A percentile compares a stretch with the other conserved stretches of the same genome.
Evolutionary conservation across 2,797 vertebrate species (phyloP).

Genomic region (Halcyon badia): DNA sequence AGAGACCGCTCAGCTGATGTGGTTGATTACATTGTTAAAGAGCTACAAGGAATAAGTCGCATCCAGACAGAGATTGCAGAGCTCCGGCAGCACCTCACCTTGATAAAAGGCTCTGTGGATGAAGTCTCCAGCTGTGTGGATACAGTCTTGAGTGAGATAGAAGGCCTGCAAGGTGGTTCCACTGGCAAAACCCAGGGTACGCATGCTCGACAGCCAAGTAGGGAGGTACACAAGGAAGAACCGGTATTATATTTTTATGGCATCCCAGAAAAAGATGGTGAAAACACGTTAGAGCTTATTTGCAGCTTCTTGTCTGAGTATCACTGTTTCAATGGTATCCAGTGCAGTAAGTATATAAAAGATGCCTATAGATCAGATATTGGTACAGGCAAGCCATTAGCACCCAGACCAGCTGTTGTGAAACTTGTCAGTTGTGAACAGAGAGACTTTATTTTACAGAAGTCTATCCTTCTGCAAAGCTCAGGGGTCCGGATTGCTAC

Average conservation of each 20-base stretch:
- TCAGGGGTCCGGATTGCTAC: slow-evolving; percentile 77
- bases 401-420: slow-evolving; percentile 81
- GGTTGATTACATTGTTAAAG: slow-evolving; percentile 85
- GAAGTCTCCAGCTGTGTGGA: slow-evolving; percentile 86
- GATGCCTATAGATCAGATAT: slow-evolving; percentile 78
- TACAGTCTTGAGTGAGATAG: slow-evolving; percentile 83
- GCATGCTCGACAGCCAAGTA: slow-evolving; percentile 10
- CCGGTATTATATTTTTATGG: slow-evolving; percentile 82
- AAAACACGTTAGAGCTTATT: slow-evolving; percentile 81
- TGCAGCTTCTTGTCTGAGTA: slow-evolving; percentile 80
- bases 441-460: slow-evolving; percentile 83
- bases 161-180: slow-evolving; percentile 78
- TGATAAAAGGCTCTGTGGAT: slow-evolving; percentile 84
- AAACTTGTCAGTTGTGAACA: slow-evolving; percentile 78
- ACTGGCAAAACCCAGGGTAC: slow-evolving; percentile 37
- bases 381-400: slow-evolving; percentile 28
- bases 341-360: slow-evolving; percentile 79
- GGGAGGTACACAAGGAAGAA: slow-evolving; percentile 63
- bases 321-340: slow-evolving; percentile 81
- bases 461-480: slow-evolving; percentile 79
- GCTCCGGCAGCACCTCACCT: slow-evolving; percentile 80
- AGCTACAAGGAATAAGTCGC: slow-evolving; percentile 84
- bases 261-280: slow-evolving; percentile 81
- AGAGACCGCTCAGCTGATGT: slow-evolving; percentile 79
- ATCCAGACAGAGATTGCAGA: slow-evolving; percentile 86